Evolutionary conservation across 2,113 vertebrate species (phyloP).

Genomic region (Mormoops blainvillei): DNA sequence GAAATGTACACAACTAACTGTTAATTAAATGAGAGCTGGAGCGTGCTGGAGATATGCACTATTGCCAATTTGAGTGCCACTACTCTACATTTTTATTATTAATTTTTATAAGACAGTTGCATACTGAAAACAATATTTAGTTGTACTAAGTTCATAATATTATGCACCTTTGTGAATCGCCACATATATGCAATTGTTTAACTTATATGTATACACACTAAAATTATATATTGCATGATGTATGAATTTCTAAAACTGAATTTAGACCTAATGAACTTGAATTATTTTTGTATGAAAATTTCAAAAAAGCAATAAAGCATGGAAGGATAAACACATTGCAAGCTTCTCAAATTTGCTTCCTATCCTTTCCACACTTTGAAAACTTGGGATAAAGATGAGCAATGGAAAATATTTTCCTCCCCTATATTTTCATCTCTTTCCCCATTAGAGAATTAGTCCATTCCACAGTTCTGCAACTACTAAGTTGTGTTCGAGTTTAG

Average conservation of each 20-base stretch:
- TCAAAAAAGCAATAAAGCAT: not conserved
- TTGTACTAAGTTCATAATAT: constrained; percentile 23
- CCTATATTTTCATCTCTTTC: constrained; percentile 58
- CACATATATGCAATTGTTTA: not conserved
- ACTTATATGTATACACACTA: not conserved
- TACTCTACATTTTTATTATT: not conserved
- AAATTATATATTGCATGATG: not conserved
- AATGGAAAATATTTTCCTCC: not conserved
- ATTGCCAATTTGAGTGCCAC: not conserved
- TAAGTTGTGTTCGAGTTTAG: constrained; percentile 70
- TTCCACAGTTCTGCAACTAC: constrained; percentile 62
- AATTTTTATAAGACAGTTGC: not conserved
- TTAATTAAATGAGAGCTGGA: not conserved
- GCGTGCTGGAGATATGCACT: not conserved
- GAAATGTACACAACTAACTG: not conserved
- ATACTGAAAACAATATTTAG: not conserved
- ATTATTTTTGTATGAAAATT: not conserved
- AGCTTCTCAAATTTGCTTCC: constrained; percentile 28
- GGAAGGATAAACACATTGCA: not conserved
- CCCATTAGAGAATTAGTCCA: constrained; percentile 67
- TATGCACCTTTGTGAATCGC: not conserved
- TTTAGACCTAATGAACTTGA: not conserved
- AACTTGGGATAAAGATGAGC: constrained; percentile 41
- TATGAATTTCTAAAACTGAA: not conserved
- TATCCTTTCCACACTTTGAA: not conserved